Evolutionary conservation across 2,113 vertebrate species (phyloP).

Genomic region (Sinocyclocheilus anophthalmus): DNA sequence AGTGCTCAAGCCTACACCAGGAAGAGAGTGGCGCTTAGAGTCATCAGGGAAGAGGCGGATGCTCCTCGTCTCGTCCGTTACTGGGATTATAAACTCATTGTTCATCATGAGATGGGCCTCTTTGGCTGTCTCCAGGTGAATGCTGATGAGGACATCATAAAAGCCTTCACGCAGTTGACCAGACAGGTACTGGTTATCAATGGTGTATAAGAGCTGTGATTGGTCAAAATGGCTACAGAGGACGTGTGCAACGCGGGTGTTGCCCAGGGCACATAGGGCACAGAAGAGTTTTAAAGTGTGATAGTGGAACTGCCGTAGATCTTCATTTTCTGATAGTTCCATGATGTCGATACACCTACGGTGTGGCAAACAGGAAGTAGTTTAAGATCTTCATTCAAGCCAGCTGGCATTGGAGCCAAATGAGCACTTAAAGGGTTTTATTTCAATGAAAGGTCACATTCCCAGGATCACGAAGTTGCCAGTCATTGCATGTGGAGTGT

Average conservation of each 20-base stretch:
- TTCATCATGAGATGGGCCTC: conserved; percentile 97
- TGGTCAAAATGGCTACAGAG: conserved; percentile 94
- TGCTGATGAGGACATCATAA: conserved; percentile 94
- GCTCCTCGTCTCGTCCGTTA: conserved; percentile 88
- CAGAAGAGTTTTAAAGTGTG: conserved; percentile 94
- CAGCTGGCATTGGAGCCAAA: conserved; percentile 4
- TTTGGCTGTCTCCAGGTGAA: conserved; percentile 90
- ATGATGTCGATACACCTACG: conserved; percentile 91
- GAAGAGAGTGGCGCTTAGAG: conserved; percentile 87
- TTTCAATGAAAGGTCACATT: conserved; percentile 19
- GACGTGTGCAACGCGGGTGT: conserved; percentile 90
- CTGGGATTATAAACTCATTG: conserved; percentile 97
- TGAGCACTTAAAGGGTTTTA: not conserved
- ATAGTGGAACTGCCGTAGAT: conserved; percentile 90
- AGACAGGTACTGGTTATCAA: conserved; percentile 93
- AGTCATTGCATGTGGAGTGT: not conserved
- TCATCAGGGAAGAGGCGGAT: conserved; percentile 88
- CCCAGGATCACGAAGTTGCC: not conserved
- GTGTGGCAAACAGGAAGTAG: not conserved
- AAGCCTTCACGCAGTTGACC: conserved; percentile 93
- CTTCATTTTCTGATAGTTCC: conserved; percentile 91
- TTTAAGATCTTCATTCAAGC: not conserved
- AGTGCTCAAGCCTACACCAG: conserved; percentile 88
- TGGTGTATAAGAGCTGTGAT: conserved; percentile 91
- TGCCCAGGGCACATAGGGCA: conserved; percentile 91